Conservation (phyloP, 2,797 vertebrate species). For the Sebastes miniatus region DNA sequence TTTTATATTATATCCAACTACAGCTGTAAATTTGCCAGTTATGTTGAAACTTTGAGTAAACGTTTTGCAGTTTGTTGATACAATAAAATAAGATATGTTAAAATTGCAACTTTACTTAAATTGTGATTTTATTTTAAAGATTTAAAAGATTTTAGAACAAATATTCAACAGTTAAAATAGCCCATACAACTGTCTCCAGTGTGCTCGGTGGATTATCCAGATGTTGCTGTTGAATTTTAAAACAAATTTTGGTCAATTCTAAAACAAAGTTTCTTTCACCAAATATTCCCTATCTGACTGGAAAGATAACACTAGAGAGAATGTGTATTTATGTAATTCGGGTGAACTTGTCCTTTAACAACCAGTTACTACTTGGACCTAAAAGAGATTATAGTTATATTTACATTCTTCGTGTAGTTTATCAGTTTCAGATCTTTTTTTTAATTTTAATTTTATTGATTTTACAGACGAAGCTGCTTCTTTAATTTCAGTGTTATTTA, state of each 20-base stretch:
- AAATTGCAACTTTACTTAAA: not conserved
- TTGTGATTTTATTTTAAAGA: not conserved
- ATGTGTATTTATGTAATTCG: not conserved
- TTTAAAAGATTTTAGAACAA: no score
- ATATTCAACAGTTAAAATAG: no score
- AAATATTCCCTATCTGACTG: not conserved
- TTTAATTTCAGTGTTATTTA: slow-evolving; percentile 43
- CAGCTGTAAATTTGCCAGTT: not conserved
- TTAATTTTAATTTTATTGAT: not conserved
- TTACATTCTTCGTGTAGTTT: not conserved
- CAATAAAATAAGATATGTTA: not conserved
- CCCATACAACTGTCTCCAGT: no score
- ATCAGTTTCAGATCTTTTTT: not conserved
- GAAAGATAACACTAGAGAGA: not conserved
- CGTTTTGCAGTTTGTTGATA: not conserved
- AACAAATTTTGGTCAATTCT: not conserved
- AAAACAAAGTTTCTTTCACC: not conserved
- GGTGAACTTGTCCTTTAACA: slow-evolving; percentile 21
- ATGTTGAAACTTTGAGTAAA: not conserved
- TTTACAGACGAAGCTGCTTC: slow-evolving; percentile 30
- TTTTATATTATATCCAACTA: not conserved
- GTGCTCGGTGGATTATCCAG: not conserved
- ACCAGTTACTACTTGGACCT: not conserved
- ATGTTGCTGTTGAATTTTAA: not conserved
- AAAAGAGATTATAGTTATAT: not conserved